Conservation (phyloP, 2,113 vertebrate species). For the Ammodytes marinus region DNA sequence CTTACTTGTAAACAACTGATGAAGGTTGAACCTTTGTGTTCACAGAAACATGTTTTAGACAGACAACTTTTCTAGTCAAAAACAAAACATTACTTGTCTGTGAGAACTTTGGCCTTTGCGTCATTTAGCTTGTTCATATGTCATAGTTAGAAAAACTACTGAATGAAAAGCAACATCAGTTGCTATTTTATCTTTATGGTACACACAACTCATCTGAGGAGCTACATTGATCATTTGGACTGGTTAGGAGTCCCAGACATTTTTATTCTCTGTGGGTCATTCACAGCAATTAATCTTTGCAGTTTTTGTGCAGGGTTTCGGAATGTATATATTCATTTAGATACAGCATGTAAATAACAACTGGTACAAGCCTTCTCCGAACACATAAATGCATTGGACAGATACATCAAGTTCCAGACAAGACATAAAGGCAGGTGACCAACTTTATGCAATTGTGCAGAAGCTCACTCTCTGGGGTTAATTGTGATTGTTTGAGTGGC, state of each 20-base stretch:
- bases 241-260: background rate
- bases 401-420: background rate
- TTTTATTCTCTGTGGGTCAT: background rate
- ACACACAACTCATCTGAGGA: background rate
- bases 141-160: background rate
- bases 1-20: conserved; percentile 5
- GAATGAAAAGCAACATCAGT: conserved; percentile 2
- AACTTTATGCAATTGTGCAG: background rate
- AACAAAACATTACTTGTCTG: background rate
- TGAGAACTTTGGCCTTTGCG: background rate
- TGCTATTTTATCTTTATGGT: background rate
- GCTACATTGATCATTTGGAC: conserved; percentile 1
- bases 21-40: conserved; percentile 7
- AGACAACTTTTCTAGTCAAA: background rate
- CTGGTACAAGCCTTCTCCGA: background rate
- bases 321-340: background rate
- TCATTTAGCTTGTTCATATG: background rate
- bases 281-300: conserved; percentile 25
- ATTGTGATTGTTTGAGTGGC: background rate
- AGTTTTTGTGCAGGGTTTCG: conserved; percentile 9
- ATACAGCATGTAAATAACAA: too few relatives aligned
- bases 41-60: background rate
- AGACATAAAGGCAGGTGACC: background rate
- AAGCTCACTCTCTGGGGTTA: background rate
- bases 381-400: background rate